These are phyloP conservation scores for Paragorgia papillata DNA, from an alignment of 92 coral and sea anemone genomes.

Conservation along the genomic window DNA sequence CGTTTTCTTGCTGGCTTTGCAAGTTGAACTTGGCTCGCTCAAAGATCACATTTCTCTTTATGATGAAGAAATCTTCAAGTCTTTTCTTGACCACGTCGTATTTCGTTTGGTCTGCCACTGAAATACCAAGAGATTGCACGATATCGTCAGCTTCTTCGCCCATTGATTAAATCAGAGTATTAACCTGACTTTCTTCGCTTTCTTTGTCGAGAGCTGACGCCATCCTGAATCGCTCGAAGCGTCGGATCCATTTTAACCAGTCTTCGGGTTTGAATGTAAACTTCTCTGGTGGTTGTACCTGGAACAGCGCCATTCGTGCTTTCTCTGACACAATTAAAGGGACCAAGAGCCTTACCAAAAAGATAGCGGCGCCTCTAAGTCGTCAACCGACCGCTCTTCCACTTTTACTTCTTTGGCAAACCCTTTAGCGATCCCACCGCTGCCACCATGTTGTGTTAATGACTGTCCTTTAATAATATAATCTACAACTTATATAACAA, in stretches of 20 bases:
- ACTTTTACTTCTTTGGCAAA: not conserved
- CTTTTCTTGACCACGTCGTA: constrained; percentile 44
- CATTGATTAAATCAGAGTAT: constrained; percentile 59
- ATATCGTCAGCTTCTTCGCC: constrained; percentile 61
- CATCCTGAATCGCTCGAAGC: constrained; percentile 49
- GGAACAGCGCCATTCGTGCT: constrained; percentile 3
- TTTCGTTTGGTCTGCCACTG: constrained; percentile 31
- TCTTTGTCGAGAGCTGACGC: constrained; percentile 60
- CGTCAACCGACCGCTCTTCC: constrained; percentile 34
- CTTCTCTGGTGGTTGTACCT: constrained; percentile 37
- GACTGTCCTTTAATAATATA: too few relatives aligned
- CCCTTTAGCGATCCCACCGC: constrained; percentile 7
- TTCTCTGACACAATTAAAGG: not conserved
- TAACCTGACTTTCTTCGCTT: constrained; percentile 53
- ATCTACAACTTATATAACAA: too few relatives aligned
- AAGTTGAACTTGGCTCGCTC: too few relatives aligned
- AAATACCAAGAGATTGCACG: constrained; percentile 33
- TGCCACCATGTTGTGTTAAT: constrained; percentile 33
- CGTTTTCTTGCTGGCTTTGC: too few relatives aligned
- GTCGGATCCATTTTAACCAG: constrained; percentile 10
- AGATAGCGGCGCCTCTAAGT: constrained; percentile 23
- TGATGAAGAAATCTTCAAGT: too few relatives aligned
- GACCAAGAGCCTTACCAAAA: not conserved
- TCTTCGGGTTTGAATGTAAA: constrained; percentile 24
- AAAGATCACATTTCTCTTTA: too few relatives aligned